Conservation (phyloP, 2,888 invertebrate species). For the Drosophila antonietae region DNA sequence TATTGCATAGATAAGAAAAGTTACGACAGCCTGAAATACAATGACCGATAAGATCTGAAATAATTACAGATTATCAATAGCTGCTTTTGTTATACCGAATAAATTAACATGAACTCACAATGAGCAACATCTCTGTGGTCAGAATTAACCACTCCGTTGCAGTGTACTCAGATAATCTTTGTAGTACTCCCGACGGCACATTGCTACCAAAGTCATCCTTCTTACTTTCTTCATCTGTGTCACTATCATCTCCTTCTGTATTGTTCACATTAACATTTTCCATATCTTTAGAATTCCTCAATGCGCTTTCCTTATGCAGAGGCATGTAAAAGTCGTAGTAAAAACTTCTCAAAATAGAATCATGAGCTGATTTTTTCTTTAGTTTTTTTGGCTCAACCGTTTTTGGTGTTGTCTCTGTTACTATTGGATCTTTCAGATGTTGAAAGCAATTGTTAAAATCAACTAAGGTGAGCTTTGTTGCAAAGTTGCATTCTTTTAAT, state of each 20-base stretch:
- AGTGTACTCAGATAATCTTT: constrained; percentile 12
- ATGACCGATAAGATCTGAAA: constrained; percentile 70
- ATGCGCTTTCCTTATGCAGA: constrained; percentile 19
- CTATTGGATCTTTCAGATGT: constrained; percentile 22
- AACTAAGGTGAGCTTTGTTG: constrained; percentile 31
- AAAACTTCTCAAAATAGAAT: constrained; percentile 36
- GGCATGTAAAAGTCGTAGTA: constrained; percentile 65
- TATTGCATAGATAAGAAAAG: constrained; percentile 62
- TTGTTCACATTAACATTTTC: background rate
- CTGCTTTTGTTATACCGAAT: constrained; percentile 27
- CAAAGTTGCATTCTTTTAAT: constrained; percentile 28
- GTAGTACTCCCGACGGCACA: constrained; percentile 11
- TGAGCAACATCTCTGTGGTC: constrained; percentile 19
- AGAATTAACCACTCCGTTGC: constrained; percentile 21
- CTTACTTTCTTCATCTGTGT: background rate
- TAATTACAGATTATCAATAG: constrained; percentile 37
- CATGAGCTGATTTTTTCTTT: constrained; percentile 23
- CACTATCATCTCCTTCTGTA: background rate
- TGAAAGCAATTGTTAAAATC: constrained; percentile 67
- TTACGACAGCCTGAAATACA: constrained; percentile 74
- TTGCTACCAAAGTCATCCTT: background rate
- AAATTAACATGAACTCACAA: constrained; percentile 57
- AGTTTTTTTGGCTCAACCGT: constrained; percentile 1
- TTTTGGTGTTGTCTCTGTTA: background rate
- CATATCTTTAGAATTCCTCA: background rate